Evolutionary conservation across 92 coral and sea anemone genomes (phyloP).

Genomic region (Siderastrea radians): DNA sequence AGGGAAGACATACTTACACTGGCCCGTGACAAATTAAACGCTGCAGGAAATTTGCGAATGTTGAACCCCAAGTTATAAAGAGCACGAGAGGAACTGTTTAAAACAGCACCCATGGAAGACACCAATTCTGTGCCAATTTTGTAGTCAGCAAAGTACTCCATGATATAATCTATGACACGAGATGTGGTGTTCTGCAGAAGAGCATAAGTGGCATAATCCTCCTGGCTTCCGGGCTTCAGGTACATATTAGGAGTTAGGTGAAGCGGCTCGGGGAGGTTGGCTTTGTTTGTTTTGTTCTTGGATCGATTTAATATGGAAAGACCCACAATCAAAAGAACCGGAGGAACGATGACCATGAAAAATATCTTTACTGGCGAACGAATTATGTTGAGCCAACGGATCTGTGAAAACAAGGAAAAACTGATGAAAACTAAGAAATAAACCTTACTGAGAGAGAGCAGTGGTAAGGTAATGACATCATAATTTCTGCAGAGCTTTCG

Average conservation of each 20-base stretch:
- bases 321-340: slow-evolving; percentile 76
- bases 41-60: slow-evolving; percentile 73
- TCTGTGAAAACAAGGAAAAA: slow-evolving; percentile 45
- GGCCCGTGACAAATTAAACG: slow-evolving; percentile 22
- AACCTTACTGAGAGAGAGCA: neutral
- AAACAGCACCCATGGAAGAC: slow-evolving; percentile 51
- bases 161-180: slow-evolving; percentile 47
- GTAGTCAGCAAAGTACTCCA: slow-evolving; percentile 70
- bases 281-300: slow-evolving; percentile 15
- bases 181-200: slow-evolving; percentile 82
- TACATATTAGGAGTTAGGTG: slow-evolving; percentile 71
- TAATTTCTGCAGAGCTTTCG: too few relatives aligned
- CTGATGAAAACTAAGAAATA: neutral
- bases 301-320: slow-evolving; percentile 45
- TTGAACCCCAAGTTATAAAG: slow-evolving; percentile 70
- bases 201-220: slow-evolving; percentile 69
- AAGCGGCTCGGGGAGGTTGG: slow-evolving; percentile 36
- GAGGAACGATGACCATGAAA: slow-evolving; percentile 82
- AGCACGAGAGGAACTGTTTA: slow-evolving; percentile 55
- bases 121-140: slow-evolving; percentile 67
- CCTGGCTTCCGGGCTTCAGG: slow-evolving; percentile 77
- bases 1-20: neutral
- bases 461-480: too few relatives aligned
- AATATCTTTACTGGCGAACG: slow-evolving; percentile 79
- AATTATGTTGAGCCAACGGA: slow-evolving; percentile 74